Evolutionary conservation across 2,113 vertebrate genomes (phyloP).

Genomic region (Xyrauchen texanus): DNA sequence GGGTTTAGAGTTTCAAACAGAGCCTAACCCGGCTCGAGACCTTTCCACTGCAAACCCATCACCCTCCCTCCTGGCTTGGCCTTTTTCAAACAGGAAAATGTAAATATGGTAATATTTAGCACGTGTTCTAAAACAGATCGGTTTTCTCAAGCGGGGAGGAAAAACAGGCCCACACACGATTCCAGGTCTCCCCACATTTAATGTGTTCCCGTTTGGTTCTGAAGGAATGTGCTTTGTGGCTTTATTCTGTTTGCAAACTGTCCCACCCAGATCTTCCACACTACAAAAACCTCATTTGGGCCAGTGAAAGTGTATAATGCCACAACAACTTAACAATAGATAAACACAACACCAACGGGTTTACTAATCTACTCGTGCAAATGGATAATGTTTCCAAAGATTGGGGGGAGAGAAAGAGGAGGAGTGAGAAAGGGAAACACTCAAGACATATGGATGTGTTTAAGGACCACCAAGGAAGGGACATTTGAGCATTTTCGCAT

Average conservation of each 20-base stretch:
- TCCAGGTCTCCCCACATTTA: slow-evolving; percentile 67
- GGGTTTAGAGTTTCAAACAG: slow-evolving; percentile 88
- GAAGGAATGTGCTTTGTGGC: slow-evolving; percentile 65
- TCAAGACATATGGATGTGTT: slow-evolving; percentile 81
- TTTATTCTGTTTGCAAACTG: slow-evolving; percentile 70
- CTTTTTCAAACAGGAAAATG: slow-evolving; percentile 85
- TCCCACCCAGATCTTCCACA: slow-evolving; percentile 62
- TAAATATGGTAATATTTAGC: slow-evolving; percentile 87
- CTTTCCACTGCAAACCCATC: slow-evolving; percentile 65
- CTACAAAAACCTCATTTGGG: slow-evolving; percentile 65
- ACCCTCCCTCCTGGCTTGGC: slow-evolving; percentile 59
- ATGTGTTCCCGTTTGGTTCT: slow-evolving; percentile 63
- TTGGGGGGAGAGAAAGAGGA: neutral
- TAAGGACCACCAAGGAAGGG: slow-evolving; percentile 84
- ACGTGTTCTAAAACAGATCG: slow-evolving; percentile 85
- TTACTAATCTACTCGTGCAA: slow-evolving; percentile 63
- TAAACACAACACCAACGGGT: slow-evolving; percentile 61
- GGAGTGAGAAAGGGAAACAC: slow-evolving; percentile 67
- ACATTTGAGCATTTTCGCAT: slow-evolving; percentile 81
- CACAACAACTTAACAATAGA: slow-evolving; percentile 73
- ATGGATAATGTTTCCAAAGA: slow-evolving; percentile 64
- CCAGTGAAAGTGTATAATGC: slow-evolving; percentile 69
- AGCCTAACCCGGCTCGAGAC: slow-evolving; percentile 76
- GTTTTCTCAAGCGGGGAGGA: slow-evolving; percentile 74
- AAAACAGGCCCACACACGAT: slow-evolving; percentile 79